phyloP scores from a whole-genome alignment of 2,888 invertebrate species.

The Oxyteleia sp. region DNA sequence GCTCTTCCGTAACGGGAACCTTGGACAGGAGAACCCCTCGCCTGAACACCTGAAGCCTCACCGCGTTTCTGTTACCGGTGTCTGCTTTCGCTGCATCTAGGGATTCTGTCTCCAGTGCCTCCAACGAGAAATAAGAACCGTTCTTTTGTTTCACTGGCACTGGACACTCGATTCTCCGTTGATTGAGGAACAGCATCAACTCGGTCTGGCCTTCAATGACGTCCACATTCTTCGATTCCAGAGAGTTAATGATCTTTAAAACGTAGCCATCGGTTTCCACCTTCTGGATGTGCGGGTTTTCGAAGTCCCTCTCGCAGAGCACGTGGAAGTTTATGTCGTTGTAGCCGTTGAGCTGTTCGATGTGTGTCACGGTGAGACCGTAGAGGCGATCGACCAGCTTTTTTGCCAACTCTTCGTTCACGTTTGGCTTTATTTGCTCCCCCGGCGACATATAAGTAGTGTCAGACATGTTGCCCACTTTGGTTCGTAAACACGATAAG shows the following conservation, averaged over 20 bases:
- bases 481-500: too few relatives aligned
- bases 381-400: too few relatives aligned
- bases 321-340: too few relatives aligned
- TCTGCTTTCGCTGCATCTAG: conserved; percentile 83
- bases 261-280: conserved; percentile 91
- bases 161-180: conserved; percentile 91
- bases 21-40: conserved; percentile 92
- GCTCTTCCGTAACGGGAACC: conserved; percentile 89
- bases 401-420: too few relatives aligned
- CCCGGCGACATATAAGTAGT: too few relatives aligned
- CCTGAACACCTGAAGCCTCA: conserved; percentile 92
- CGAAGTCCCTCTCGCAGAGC: too few relatives aligned
- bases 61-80: conserved; percentile 88
- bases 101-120: conserved; percentile 86
- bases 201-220: conserved; percentile 93
- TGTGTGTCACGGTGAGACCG: too few relatives aligned
- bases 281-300: conserved; percentile 89
- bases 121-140: conserved; percentile 90
- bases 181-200: conserved; percentile 91
- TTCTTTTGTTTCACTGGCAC: conserved; percentile 91
- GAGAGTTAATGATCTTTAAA: conserved; percentile 94
- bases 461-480: too few relatives aligned
- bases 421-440: too few relatives aligned
- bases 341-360: too few relatives aligned
- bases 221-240: conserved; percentile 91